Conservation (phyloP, 2,113 vertebrate genomes). For the Macaca mulatta region DNA sequence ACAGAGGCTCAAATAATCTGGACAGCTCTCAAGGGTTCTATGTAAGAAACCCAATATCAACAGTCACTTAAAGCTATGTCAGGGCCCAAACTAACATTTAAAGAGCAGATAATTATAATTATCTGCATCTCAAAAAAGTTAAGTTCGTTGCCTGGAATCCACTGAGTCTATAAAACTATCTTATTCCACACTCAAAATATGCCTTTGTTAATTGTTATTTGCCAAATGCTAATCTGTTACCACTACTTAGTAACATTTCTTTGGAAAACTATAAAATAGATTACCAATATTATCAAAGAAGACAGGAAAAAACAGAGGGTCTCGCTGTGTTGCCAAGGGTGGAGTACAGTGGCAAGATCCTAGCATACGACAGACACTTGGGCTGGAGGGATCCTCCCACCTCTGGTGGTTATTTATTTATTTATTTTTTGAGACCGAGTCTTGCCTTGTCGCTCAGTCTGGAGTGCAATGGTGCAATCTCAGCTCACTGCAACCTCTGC, state of each 20-base stretch:
- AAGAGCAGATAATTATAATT: not conserved
- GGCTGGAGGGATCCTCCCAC: not conserved
- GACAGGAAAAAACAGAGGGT: not conserved
- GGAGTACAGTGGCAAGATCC: not conserved
- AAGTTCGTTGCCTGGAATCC: not conserved
- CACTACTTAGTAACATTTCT: not conserved
- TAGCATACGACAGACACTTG: not conserved
- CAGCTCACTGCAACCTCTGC: no score
- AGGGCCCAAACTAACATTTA: not conserved
- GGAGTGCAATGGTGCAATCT: no score
- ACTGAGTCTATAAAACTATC: not conserved
- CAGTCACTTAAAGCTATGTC: not conserved
- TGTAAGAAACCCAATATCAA: not conserved
- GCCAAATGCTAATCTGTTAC: not conserved
- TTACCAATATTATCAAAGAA: not conserved
- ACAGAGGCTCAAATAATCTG: not conserved
- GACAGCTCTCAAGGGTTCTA: not conserved
- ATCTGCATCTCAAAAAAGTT: not conserved
- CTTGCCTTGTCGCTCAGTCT: no score
- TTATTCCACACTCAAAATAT: slow-evolving; percentile 11
- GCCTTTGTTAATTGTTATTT: not conserved
- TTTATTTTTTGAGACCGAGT: no score
- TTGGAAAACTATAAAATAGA: not conserved
- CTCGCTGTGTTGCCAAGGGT: not conserved
- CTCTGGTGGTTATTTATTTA: not conserved